Evolutionary conservation across 2,888 invertebrate species (phyloP).

Genomic region (Drosophila maculinotata): DNA sequence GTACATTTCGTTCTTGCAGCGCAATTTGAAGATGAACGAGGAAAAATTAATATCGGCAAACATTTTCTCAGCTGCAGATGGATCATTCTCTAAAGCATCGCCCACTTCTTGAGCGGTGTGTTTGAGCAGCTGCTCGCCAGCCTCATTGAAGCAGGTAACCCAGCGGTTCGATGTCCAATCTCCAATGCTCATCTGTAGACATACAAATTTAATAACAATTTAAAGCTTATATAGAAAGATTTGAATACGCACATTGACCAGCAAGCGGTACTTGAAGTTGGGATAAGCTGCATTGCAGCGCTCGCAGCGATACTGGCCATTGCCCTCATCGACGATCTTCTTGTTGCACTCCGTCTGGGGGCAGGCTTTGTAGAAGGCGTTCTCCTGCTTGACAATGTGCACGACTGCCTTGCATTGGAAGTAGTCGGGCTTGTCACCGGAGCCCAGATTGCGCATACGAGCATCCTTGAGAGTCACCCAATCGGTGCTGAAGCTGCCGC

Average conservation of each 20-base stretch:
- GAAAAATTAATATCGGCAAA: conserved; percentile 92
- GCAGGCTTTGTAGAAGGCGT: conserved; percentile 96
- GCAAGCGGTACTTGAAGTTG: conserved; percentile 93
- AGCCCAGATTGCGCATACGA: conserved; percentile 89
- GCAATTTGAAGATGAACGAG: conserved; percentile 92
- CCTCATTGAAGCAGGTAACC: conserved; percentile 95
- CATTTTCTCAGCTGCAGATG: conserved; percentile 88
- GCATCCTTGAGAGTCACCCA: conserved; percentile 93
- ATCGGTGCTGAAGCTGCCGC: conserved; percentile 86
- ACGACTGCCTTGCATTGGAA: conserved; percentile 92
- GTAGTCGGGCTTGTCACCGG: conserved; percentile 92
- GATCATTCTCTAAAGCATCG: conserved; percentile 89
- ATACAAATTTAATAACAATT: background rate
- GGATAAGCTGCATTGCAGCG: conserved; percentile 95
- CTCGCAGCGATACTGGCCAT: conserved; percentile 96
- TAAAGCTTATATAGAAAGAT: background rate
- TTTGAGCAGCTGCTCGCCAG: conserved; percentile 92
- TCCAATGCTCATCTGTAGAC: conserved; percentile 90
- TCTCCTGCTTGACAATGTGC: conserved; percentile 92
- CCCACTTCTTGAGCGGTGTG: conserved; percentile 91
- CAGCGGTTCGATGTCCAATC: conserved; percentile 96
- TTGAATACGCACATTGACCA: conserved; percentile 89
- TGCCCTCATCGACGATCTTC: conserved; percentile 95
- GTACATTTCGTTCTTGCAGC: conserved; percentile 95
- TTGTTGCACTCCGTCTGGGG: conserved; percentile 96